phyloP scores from a whole-genome alignment of 2,797 vertebrate species.

The Erethizon dorsatum region DNA sequence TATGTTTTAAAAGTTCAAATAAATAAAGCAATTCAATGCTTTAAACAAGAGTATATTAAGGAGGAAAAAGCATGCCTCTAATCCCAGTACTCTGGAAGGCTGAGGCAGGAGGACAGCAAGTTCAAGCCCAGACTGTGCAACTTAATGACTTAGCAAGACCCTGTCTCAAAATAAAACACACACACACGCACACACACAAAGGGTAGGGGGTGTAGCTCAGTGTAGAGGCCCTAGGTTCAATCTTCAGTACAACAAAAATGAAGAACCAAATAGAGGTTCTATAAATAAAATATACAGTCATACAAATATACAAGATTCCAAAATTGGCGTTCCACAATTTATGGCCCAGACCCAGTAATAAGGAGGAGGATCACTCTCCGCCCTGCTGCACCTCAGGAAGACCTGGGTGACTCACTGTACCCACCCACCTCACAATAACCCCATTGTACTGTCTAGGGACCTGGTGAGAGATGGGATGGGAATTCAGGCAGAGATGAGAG shows the following conservation, averaged over 20 bases:
- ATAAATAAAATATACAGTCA: neutral
- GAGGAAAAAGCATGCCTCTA: neutral
- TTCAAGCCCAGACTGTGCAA: neutral
- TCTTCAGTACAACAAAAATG: neutral
- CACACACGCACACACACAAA: too few relatives aligned
- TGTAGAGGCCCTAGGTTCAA: neutral
- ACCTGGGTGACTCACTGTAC: neutral
- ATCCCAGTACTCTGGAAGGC: neutral
- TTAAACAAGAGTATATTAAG: neutral
- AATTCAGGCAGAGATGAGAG: neutral
- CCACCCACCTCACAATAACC: slow-evolving; percentile 10
- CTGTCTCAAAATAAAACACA: neutral
- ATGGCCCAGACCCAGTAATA: neutral
- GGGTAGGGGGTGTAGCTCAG: neutral
- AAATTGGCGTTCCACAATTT: neutral
- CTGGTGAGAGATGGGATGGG: slow-evolving; percentile 7
- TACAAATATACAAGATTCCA: neutral
- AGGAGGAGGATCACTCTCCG: neutral
- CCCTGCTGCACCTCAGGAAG: neutral
- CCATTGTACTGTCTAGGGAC: neutral
- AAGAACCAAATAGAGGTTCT: neutral
- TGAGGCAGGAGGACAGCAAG: neutral
- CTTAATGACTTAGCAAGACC: neutral
- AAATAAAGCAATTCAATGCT: neutral
- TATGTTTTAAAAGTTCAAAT: slow-evolving; percentile 17